Evolutionary conservation across 2,797 vertebrate species (phyloP), one percentile per base, ranked within the genome.

Genomic region (Orestias chungarensis): DNA sequence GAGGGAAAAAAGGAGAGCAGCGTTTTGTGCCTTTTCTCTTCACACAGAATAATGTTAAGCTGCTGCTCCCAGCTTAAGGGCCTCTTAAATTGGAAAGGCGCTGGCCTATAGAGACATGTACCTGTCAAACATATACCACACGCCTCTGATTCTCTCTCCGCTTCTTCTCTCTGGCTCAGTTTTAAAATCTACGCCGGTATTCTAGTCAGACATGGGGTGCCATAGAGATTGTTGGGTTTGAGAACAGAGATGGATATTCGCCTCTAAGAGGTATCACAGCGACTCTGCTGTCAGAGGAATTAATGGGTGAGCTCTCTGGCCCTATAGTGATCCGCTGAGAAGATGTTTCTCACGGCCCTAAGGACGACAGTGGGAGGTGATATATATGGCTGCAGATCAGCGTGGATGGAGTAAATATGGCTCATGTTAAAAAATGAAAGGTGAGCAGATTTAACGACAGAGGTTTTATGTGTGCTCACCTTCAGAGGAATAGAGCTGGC

Each of bases 41-140:
- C 80, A 82, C 85, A 86, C 68, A 87, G 86, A 91, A 89, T 85
- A 88, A 88, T 88, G 87, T 87, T 88, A 91, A 91, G 85, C 89
- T 76, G 84, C 83, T 83, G 82, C 86, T 92, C 86, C 70, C 76
- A 50, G 86, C 89, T 93, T 90, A 91, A 91, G 85, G 90, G 89
- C 79, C 87, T 90, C 81, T 80, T 88, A 92, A 90, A 90, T 92
- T 88, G 88, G 88, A 91, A 91, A 91, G 90, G 84, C 79, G 52
- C 66, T 70, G 88, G 88, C 85, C 93, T 93, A 87, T 86, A 80
- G 92, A 93, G 92, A 94, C 87, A 73, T 91, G 87, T 90, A 91
- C 89, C 91, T 94, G 93, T 92, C 92, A 89, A 89, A 90, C 88
- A 91, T 89, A 91, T 86, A 90, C 84, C 86, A 84, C 86, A 84